Conservation (phyloP, 1,140 invertebrate species). For the Manduca sexta region DNA sequence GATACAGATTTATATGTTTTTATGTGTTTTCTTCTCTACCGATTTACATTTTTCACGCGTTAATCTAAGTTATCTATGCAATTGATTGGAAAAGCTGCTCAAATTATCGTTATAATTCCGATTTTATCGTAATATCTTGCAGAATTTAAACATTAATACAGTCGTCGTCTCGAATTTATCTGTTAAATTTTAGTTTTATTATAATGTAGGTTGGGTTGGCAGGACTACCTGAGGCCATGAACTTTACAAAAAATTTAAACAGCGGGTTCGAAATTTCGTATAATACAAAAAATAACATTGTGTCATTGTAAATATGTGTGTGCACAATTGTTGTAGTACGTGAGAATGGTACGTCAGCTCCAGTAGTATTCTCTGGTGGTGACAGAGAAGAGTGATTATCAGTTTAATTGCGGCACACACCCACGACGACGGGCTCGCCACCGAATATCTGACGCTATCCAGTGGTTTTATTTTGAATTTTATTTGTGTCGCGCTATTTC, state of each 20-base stretch:
- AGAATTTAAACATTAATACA: not conserved
- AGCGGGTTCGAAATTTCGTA: too few relatives aligned
- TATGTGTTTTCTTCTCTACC: too few relatives aligned
- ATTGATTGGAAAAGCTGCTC: not conserved
- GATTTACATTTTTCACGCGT: not conserved
- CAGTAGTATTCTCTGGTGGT: constrained; percentile 3
- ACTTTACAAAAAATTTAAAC: too few relatives aligned
- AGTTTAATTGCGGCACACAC: constrained; percentile 52
- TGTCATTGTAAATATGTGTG: not conserved
- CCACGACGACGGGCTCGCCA: constrained; percentile 33
- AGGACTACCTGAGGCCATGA: too few relatives aligned
- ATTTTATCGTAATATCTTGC: not conserved
- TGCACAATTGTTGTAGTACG: not conserved
- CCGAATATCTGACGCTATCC: constrained; percentile 59
- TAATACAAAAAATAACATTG: too few relatives aligned
- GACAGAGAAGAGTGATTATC: constrained; percentile 30
- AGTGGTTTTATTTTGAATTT: constrained; percentile 69
- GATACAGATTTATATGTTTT: constrained; percentile 3
- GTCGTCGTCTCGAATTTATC: too few relatives aligned
- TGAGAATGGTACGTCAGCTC: constrained; percentile 10
- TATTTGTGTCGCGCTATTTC: constrained; percentile 72
- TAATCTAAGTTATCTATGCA: not conserved
- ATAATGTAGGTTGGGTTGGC: too few relatives aligned
- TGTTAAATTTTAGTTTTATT: too few relatives aligned
- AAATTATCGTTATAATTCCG: not conserved